Evolutionary conservation across 2,888 invertebrate species (phyloP).

Genomic region (Leucania comma): DNA sequence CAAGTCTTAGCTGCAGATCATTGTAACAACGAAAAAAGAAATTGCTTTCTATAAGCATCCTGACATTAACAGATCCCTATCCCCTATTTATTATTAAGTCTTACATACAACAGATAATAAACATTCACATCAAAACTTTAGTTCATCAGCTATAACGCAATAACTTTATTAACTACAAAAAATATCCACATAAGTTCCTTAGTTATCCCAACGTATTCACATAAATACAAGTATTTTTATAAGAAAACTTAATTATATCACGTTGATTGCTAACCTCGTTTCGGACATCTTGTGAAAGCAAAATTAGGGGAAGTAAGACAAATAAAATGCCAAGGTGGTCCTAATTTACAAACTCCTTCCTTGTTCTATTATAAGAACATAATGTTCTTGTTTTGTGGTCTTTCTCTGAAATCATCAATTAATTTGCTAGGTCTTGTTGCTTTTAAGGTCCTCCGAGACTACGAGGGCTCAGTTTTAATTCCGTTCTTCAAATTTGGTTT

Average conservation of each 20-base stretch:
- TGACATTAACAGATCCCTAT: too few species aligned
- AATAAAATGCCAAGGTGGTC: slow-evolving; percentile 16
- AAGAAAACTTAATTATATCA: slow-evolving; percentile 2
- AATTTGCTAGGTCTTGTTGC: slow-evolving; percentile 38
- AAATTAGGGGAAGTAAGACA: slow-evolving; percentile 20
- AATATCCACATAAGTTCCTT: neutral
- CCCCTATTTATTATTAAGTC: too few species aligned
- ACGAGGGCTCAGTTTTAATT: slow-evolving; percentile 23
- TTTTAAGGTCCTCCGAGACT: slow-evolving; percentile 23
- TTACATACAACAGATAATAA: too few species aligned
- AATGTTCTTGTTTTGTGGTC: slow-evolving; percentile 23
- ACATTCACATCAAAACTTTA: too few species aligned
- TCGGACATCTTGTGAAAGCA: slow-evolving; percentile 8
- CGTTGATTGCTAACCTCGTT: slow-evolving; percentile 43
- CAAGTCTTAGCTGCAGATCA: too few species aligned
- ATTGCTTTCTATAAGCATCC: too few species aligned
- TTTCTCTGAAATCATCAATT: slow-evolving; percentile 32
- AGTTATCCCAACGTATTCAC: too few species aligned
- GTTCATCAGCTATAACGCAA: too few species aligned
- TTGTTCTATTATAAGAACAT: slow-evolving; percentile 28
- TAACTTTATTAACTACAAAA: neutral
- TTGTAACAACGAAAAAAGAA: too few species aligned
- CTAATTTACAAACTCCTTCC: slow-evolving; percentile 21
- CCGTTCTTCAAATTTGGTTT: slow-evolving; percentile 26
- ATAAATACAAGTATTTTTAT: neutral